These are phyloP conservation scores for Charaxes varanes DNA, from an alignment of 1,140 invertebrate genomes.

Conservation along the genomic window DNA sequence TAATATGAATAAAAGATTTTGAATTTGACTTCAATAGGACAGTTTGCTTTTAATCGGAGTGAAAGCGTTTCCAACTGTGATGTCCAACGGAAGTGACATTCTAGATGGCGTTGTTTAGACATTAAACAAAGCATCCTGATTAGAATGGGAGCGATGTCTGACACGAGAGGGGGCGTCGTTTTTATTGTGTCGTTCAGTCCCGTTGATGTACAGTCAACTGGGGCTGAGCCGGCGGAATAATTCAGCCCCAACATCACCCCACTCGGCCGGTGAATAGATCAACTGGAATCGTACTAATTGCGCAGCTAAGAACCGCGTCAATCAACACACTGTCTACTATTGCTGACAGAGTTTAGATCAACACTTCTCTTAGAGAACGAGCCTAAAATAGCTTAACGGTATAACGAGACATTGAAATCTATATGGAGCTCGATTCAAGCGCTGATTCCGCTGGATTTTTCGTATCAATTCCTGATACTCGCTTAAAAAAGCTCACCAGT, in stretches of 20 bases:
- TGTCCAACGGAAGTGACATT: constrained; percentile 7
- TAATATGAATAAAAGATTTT: background rate
- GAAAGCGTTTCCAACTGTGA: constrained; percentile 1
- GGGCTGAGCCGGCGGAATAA: constrained; percentile 7
- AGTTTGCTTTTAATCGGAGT: constrained; percentile 5
- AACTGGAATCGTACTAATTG: constrained; percentile 71
- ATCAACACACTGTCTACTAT: constrained; percentile 56
- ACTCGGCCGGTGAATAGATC: constrained; percentile 43
- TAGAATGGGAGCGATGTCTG: constrained; percentile 6
- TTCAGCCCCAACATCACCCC: constrained; percentile 15
- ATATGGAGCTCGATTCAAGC: no score
- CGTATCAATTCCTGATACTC: no score
- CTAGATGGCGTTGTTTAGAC: constrained; percentile 4
- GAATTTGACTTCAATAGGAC: background rate
- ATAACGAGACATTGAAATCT: no score
- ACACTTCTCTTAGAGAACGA: no score
- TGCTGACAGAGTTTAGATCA: constrained; percentile 16
- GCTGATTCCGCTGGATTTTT: no score
- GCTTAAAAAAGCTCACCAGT: no score
- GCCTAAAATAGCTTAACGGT: no score
- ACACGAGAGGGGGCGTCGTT: background rate
- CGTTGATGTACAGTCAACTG: constrained; percentile 9
- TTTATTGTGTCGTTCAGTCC: constrained; percentile 2
- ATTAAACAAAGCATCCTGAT: constrained; percentile 9
- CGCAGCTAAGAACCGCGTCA: constrained; percentile 52